These are phyloP conservation scores for Triplophysa yarkandensis DNA, from an alignment of 2,797 vertebrate genomes.

Conservation along the genomic window DNA sequence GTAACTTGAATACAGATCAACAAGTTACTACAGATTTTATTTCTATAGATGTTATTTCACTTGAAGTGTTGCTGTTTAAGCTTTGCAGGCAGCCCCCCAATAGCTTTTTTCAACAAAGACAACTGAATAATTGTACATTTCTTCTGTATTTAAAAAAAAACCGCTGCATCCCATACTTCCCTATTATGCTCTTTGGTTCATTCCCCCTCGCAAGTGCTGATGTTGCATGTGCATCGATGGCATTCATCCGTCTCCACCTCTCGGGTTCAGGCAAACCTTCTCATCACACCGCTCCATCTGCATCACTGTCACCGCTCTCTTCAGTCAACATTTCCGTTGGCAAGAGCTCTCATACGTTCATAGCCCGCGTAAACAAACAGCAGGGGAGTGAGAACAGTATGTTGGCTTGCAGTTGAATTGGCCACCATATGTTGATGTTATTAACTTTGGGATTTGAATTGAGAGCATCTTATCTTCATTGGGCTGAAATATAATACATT, in stretches of 20 bases:
- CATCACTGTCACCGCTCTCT: conserved; percentile 55
- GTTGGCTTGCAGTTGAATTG: conserved; percentile 30
- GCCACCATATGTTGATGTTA: conserved; percentile 42
- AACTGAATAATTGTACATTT: neutral
- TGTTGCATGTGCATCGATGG: conserved; percentile 19
- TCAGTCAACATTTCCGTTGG: conserved; percentile 55
- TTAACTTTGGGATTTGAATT: conserved; percentile 34
- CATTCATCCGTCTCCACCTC: conserved; percentile 38
- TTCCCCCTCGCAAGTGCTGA: conserved; percentile 34
- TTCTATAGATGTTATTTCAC: too few species aligned
- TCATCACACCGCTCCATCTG: conserved; percentile 58
- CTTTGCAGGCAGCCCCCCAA: too few species aligned
- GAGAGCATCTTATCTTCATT: conserved; percentile 36
- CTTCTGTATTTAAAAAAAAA: too few species aligned
- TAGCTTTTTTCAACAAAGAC: too few species aligned
- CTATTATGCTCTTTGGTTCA: conserved; percentile 17
- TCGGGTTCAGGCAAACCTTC: conserved; percentile 58
- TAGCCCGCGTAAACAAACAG: conserved; percentile 8
- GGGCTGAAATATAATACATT: conserved; percentile 17
- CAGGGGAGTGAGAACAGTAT: conserved; percentile 41
- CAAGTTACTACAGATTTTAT: too few species aligned
- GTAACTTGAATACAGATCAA: too few species aligned
- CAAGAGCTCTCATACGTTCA: conserved; percentile 23
- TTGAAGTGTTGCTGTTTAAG: too few species aligned
- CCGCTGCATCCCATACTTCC: neutral